Conservation (phyloP, 2,888 invertebrate genomes). For the Embidobia sp. region DNA sequence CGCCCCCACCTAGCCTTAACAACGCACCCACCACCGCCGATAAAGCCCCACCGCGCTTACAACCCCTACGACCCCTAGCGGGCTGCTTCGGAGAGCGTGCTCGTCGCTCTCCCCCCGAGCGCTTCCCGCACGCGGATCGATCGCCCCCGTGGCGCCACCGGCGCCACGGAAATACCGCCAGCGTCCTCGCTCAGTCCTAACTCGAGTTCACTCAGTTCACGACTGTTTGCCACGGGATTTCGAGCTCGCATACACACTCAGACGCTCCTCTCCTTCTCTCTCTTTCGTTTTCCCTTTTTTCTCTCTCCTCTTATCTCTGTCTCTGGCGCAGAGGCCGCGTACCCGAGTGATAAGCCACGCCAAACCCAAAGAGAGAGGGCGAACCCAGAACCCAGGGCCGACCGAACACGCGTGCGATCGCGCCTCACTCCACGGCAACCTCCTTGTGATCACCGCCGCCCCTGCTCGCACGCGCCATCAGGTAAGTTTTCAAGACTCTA, state of each 20-base stretch:
- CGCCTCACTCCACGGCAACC: conserved; percentile 26
- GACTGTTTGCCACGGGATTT: conserved; percentile 80
- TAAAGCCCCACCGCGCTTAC: conserved; percentile 44
- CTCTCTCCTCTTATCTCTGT: conserved; percentile 53
- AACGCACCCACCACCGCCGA: conserved; percentile 50
- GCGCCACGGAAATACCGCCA: conserved; percentile 72
- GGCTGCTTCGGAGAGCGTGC: conserved; percentile 41
- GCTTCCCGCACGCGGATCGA: conserved; percentile 66
- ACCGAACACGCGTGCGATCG: conserved; percentile 17
- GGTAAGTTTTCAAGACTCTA: conserved; percentile 15
- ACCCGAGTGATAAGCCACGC: conserved; percentile 45
- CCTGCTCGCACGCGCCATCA: conserved; percentile 23
- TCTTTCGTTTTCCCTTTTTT: conserved; percentile 56
- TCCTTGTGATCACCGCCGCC: conserved; percentile 39
- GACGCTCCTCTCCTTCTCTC: conserved; percentile 49
- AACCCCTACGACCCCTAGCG: conserved; percentile 56
- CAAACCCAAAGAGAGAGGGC: conserved; percentile 34
- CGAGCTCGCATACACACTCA: conserved; percentile 69
- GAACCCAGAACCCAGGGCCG: neutral
- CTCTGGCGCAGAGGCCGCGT: conserved; percentile 49
- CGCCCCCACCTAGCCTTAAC: conserved; percentile 60
- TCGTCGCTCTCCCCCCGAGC: conserved; percentile 28
- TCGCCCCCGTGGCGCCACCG: conserved; percentile 75
- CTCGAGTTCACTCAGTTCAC: conserved; percentile 81
- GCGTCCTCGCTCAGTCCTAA: conserved; percentile 77